Percentiles rank a stretch among this genome's conserved stretches.
Conservation (phyloP, 30 jellyfish, hydroid and myxozoan genomes). For the Rhopilema esculentum region DNA sequence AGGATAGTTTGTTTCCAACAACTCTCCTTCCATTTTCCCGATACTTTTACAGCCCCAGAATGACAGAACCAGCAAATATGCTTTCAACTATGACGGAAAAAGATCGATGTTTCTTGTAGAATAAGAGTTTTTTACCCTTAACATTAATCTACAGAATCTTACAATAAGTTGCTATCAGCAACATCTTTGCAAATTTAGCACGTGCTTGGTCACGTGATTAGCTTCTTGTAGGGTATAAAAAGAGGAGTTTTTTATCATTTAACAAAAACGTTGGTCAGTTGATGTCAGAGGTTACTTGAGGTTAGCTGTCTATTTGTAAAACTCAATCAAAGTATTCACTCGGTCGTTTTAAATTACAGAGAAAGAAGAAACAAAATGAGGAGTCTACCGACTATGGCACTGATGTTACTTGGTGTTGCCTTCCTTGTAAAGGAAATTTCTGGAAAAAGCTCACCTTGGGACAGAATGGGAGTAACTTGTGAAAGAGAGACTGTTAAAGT, state of each 20-base stretch:
- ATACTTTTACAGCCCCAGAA: background rate
- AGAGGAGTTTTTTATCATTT: background rate
- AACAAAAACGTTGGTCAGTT: background rate
- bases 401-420: background rate
- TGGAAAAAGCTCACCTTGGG: constrained; percentile 46
- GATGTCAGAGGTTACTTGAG: background rate
- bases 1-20: too few species aligned
- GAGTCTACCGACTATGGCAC: background rate
- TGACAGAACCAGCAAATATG: background rate
- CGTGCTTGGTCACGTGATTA: background rate
- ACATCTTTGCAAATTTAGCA: background rate
- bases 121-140: too few species aligned
- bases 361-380: background rate
- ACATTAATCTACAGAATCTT: too few species aligned
- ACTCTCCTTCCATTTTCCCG: background rate
- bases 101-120: background rate
- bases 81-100: background rate
- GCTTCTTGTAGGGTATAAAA: background rate
- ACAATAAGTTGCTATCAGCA: background rate
- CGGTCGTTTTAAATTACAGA: background rate
- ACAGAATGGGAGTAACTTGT: constrained; percentile 72
- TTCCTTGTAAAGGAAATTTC: background rate
- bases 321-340: background rate
- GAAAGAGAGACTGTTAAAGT: constrained; percentile 35
- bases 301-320: too few species aligned